Base-by-base conservation (phyloP, 2,888 invertebrate species). In the Aromia moschata region DNA sequence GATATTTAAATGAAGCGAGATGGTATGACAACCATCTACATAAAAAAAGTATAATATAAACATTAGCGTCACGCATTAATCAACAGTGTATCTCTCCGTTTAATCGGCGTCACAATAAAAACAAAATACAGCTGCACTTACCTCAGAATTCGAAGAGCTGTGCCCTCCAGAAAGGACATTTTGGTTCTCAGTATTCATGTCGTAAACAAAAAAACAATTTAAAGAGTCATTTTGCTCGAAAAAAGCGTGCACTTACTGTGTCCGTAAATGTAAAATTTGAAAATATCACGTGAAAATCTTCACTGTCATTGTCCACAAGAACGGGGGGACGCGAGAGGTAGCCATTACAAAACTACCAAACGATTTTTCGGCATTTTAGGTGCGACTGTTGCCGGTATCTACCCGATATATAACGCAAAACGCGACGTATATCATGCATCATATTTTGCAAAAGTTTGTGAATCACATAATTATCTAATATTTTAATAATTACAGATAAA, bases 271-370 rank as follows among this genome's bases (percentile, higher is more conserved):
- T 41, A 47, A 65, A 72, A 70, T 73, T 73, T 67, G 64, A 71
- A 76, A 74, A 70, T 70, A 78, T 79, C 79, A 80, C 77, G 79
- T 79, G 78, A 81, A 81, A 76, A 75, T 75, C 70, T 83, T 81
- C 85, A 84, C 85, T 86, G 85, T 86, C 85, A 86, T 80, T 83
- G 84, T 85, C 84, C 83, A 84, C 60, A 82, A 84, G 84, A 84
- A 84, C 85, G 84, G 86, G 86, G 87, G 70, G 72, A 71, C 72
- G 70, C 71, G 68, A 71, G 70, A 72, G 68, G 70, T 70, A 70
- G 70, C 73, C 70, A 70, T 70, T 71, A 66, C 70, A 63, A 67
- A 64, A 53, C 67, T 58, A 45, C 56, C 56, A 61, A 69, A 54
- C 58, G 46, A 53, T 66, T 72, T 70, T 64, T 63, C 11, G 16